phyloP scores from a whole-genome alignment of 2,888 invertebrate species.

The Meloe dianella region DNA sequence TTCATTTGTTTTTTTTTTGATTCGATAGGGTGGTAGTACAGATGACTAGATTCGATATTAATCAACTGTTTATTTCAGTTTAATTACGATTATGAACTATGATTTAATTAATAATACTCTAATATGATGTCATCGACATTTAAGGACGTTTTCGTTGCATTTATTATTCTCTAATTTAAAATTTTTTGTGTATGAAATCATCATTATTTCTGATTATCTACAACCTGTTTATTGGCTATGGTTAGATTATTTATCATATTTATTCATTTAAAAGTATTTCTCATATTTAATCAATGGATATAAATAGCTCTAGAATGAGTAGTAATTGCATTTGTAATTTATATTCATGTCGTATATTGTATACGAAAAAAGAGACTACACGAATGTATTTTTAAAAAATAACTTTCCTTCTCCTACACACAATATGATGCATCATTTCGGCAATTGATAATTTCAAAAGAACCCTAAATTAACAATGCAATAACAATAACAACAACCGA shows the following conservation, averaged over 20 bases:
- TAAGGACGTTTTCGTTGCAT: constrained; percentile 14
- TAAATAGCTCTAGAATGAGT: constrained; percentile 23
- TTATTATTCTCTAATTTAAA: constrained; percentile 7
- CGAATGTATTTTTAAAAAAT: not conserved
- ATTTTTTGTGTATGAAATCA: constrained; percentile 28
- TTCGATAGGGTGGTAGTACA: not conserved
- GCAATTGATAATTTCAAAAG: constrained; percentile 3
- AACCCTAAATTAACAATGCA: constrained; percentile 17
- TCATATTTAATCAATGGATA: constrained; percentile 29
- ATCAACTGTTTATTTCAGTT: not conserved
- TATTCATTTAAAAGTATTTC: constrained; percentile 26
- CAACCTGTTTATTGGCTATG: constrained; percentile 16
- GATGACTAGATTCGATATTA: not conserved
- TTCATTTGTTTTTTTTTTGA: not conserved
- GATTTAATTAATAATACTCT: constrained; percentile 18
- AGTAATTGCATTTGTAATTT: constrained; percentile 30
- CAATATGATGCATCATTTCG: constrained; percentile 12
- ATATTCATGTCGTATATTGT: constrained; percentile 25
- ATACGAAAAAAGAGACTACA: not conserved
- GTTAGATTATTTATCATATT: constrained; percentile 21
- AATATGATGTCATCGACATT: constrained; percentile 27
- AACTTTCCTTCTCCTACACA: constrained; percentile 17
- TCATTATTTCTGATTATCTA: constrained; percentile 22
- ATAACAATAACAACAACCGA: constrained; percentile 7
- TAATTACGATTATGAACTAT: constrained; percentile 5